Evolutionary conservation across 2,888 invertebrate genomes (phyloP), one percentile per base, ranked within the genome.

Genomic region (Argyresthia albistria): DNA sequence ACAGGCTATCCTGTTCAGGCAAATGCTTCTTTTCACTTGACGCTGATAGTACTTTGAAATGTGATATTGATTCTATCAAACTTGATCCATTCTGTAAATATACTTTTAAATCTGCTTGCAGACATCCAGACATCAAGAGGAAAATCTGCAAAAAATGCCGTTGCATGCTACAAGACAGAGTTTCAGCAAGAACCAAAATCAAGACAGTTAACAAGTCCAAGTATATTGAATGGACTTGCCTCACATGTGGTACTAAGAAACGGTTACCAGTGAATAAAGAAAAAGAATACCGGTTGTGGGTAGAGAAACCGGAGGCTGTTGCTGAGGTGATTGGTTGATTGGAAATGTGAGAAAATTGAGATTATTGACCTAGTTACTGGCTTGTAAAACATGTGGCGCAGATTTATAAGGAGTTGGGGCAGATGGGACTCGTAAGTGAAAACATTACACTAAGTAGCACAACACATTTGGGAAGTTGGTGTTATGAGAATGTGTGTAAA

Each of bases 141-240:
- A 89, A 89, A 54, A 67, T 91, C 46, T 91, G 91, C 60, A 91
- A 90, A 64, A 84, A 80, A 58, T 91, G 91, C 59, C 79, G 87
- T 51, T 80, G 87, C 53, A 78, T 89, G 7, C 70, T 91, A 0
- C 74, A 90, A 45, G 71, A 88, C 35, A 86, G 88, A 35, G 70
- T 83, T 53, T 88, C 90, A 6, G 89, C 86, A 0, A 84, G 65
- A 58, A 81, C 89, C 58, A 82, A 88, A 60, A 65, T 90, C 10
- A 76, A 76, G 60, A 84, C 69, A 12, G 89, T 78, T 56, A 46
- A 46, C n/a, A 77, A 75, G 45, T 69, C 75, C 4, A 87, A 86
- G 56, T 66, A 56, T 25, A 62, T 90, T 14, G 70, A 79, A 59
- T 89, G 86, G 82, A 80, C 71, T 0, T 91, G 91, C 59, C 67